A percentile compares a stretch with the other conserved stretches of the same genome.
Conservation (phyloP, 1,140 invertebrate species). For the Anagrus nilaparvatae region DNA sequence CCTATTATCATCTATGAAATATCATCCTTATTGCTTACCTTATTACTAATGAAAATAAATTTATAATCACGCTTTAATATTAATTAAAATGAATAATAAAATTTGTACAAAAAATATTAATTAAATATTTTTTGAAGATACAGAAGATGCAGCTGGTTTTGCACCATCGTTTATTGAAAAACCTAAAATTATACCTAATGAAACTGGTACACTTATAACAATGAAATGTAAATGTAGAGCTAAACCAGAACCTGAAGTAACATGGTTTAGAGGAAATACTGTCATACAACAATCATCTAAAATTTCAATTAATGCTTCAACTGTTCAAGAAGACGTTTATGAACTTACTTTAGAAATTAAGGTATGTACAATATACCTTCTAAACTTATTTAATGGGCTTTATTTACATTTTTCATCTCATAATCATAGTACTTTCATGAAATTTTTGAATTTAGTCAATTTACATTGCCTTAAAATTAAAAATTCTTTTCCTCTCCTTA, state of each 20-base stretch:
- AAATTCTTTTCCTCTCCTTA: too few species aligned
- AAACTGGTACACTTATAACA: conserved; percentile 86
- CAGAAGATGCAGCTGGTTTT: conserved; percentile 78
- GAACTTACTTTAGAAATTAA: conserved; percentile 81
- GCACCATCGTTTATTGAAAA: conserved; percentile 94
- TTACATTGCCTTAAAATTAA: not conserved
- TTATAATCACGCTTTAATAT: too few species aligned
- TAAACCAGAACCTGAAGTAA: conserved; percentile 80
- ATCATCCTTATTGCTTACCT: too few species aligned
- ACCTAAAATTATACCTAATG: conserved; percentile 95
- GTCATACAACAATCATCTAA: conserved; percentile 76
- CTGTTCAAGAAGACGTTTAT: conserved; percentile 75
- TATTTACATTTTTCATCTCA: too few species aligned
- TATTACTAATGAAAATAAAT: too few species aligned
- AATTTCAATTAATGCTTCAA: conserved; percentile 68
- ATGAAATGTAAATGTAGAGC: conserved; percentile 94
- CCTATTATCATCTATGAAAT: too few species aligned
- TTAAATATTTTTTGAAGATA: conserved; percentile 55
- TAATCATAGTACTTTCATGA: too few species aligned
- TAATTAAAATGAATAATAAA: too few species aligned
- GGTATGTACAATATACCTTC: conserved; percentile 41
- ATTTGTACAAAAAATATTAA: too few species aligned
- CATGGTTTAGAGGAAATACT: conserved; percentile 81
- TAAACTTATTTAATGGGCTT: too few species aligned
- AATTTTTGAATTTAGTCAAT: too few species aligned